phyloP scores from a whole-genome alignment of 1,140 invertebrate species.

The Mya arenaria region DNA sequence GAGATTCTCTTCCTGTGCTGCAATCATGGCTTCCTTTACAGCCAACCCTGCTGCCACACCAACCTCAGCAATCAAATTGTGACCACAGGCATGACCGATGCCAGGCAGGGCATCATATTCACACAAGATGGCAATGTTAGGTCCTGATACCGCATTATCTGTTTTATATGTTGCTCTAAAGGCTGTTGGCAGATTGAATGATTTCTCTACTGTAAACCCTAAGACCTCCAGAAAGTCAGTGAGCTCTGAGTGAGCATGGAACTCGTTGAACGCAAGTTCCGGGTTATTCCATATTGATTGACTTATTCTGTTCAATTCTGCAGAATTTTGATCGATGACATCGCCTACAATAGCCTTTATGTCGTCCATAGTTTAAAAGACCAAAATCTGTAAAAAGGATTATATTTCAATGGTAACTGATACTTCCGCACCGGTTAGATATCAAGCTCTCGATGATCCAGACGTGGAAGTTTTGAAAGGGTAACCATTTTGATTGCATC shows the following conservation, averaged over 20 bases:
- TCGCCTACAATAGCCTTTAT: conserved; percentile 58
- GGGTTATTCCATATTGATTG: conserved; percentile 78
- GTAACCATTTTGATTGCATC: too few species aligned
- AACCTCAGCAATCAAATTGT: conserved; percentile 82
- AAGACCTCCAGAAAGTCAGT: conserved; percentile 71
- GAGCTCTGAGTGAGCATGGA: conserved; percentile 76
- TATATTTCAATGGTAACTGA: background rate
- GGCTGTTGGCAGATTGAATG: conserved; percentile 76
- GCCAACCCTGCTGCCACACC: conserved; percentile 78
- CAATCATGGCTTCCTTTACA: conserved; percentile 75
- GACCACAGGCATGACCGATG: conserved; percentile 82
- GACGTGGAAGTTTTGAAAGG: conserved; percentile 16
- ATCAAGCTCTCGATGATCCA: background rate
- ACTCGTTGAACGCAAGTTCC: conserved; percentile 77
- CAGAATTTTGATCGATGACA: conserved; percentile 64
- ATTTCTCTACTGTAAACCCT: conserved; percentile 74
- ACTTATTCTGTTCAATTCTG: conserved; percentile 63
- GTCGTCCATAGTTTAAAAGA: conserved; percentile 48
- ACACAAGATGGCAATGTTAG: conserved; percentile 77
- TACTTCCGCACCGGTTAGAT: background rate
- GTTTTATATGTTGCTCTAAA: conserved; percentile 74
- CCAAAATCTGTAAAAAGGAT: background rate
- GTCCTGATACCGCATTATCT: conserved; percentile 46
- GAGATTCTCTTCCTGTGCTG: conserved; percentile 45
- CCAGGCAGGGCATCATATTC: conserved; percentile 82